Conservation (phyloP, 2,888 invertebrate genomes). For the Bellardia bayeri region DNA sequence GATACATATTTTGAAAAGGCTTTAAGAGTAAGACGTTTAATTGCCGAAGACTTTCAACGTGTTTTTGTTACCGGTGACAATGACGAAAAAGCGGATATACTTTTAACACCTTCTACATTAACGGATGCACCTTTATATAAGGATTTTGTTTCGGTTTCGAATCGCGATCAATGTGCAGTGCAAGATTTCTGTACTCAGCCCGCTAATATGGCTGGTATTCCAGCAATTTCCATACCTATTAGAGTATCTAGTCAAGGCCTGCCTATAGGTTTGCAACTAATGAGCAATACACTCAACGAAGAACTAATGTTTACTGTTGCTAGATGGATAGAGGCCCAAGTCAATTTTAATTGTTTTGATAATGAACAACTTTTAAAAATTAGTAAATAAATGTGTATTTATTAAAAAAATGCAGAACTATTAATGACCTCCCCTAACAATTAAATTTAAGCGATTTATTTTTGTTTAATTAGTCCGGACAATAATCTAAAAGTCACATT, state of each 20-base stretch:
- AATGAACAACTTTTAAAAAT: conserved; percentile 77
- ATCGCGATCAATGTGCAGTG: conserved; percentile 93
- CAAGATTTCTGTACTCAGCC: conserved; percentile 98
- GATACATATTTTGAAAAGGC: conserved; percentile 96
- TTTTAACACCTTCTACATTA: conserved; percentile 96
- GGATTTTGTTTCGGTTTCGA: conserved; percentile 91
- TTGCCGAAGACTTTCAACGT: conserved; percentile 92
- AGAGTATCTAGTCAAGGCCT: conserved; percentile 89
- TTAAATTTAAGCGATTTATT: conserved; percentile 57
- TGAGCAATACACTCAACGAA: conserved; percentile 92
- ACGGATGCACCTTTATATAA: conserved; percentile 92
- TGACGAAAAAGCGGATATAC: conserved; percentile 87
- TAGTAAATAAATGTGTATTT: conserved; percentile 64
- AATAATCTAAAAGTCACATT: conserved; percentile 83
- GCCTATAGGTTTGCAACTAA: conserved; percentile 94
- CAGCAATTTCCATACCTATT: conserved; percentile 94
- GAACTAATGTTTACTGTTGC: conserved; percentile 90
- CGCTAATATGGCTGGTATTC: conserved; percentile 98
- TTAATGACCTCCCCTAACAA: neutral
- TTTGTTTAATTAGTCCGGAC: conserved; percentile 76
- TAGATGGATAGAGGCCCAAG: conserved; percentile 91
- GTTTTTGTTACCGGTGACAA: conserved; percentile 87
- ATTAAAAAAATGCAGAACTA: neutral
- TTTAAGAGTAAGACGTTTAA: conserved; percentile 93
- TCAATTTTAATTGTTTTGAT: conserved; percentile 83